Percentiles rank a stretch among this genome's conserved stretches.
Conservation (phyloP, 2,888 invertebrate species). For the Gasteruption jaculator region DNA sequence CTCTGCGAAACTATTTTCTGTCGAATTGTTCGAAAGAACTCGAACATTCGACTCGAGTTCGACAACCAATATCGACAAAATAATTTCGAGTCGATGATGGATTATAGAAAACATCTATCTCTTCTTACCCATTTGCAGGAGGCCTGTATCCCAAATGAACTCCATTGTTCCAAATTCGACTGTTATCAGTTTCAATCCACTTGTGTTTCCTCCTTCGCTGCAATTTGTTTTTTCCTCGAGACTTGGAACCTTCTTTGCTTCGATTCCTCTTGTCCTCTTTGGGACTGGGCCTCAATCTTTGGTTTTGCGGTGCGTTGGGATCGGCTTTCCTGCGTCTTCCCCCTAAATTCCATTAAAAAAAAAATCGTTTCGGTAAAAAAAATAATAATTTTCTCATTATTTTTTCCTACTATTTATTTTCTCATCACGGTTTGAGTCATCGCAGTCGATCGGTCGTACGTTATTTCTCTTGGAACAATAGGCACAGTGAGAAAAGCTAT, state of each 20-base stretch:
- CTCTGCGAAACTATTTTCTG: too few relatives aligned
- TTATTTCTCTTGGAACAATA: too few relatives aligned
- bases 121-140: slow-evolving; percentile 34
- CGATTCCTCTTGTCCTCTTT: slow-evolving; percentile 32
- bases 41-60: too few relatives aligned
- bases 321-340: slow-evolving; percentile 38
- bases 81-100: background rate
- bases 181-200: slow-evolving; percentile 26
- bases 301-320: slow-evolving; percentile 38
- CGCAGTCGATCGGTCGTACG: too few relatives aligned
- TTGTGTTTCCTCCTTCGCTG: too few relatives aligned
- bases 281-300: slow-evolving; percentile 35
- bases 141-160: slow-evolving; percentile 42
- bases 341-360: slow-evolving; percentile 21
- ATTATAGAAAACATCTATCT: slow-evolving; percentile 8
- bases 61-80: too few relatives aligned
- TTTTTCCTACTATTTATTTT: too few relatives aligned
- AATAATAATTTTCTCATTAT: too few relatives aligned
- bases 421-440: too few relatives aligned
- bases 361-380: background rate
- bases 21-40: too few relatives aligned
- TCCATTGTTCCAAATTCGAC: slow-evolving; percentile 42
- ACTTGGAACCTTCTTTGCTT: slow-evolving; percentile 13
- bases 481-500: too few relatives aligned
- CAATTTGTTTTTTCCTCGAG: slow-evolving; percentile 26